phyloP scores from a whole-genome alignment of 23 tunicate genomes.

The Clavelina lepadiformis region DNA sequence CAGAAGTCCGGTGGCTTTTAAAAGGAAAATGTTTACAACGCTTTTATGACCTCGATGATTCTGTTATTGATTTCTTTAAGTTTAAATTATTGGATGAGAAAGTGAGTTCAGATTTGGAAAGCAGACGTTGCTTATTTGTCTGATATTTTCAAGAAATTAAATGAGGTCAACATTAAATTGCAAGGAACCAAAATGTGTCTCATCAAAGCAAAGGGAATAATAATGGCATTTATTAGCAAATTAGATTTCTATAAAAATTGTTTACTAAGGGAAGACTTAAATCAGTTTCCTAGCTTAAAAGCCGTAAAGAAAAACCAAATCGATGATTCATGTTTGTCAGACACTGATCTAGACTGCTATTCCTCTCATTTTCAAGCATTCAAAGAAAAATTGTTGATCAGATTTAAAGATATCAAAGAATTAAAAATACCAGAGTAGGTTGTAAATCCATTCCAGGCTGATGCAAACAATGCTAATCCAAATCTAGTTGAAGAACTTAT shows the following conservation, averaged over 20 bases:
- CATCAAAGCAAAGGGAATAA: slow-evolving; percentile 6
- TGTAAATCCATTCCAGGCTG: slow-evolving; percentile 1
- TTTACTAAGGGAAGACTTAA: slow-evolving; percentile 3
- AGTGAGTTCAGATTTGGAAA: slow-evolving; percentile 23
- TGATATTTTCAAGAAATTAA: slow-evolving; percentile 28
- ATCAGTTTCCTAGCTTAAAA: slow-evolving; percentile 30
- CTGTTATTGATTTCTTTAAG: slow-evolving; percentile 32
- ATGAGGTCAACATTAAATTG: too few species aligned
- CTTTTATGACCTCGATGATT: slow-evolving; percentile 34
- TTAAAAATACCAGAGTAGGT: slow-evolving; percentile 8
- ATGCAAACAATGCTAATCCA: neutral
- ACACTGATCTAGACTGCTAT: too few species aligned
- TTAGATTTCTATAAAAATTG: slow-evolving; percentile 11
- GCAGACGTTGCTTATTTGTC: slow-evolving; percentile 25
- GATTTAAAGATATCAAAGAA: slow-evolving; percentile 9
- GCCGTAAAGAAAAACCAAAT: slow-evolving; percentile 14
- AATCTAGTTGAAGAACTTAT: slow-evolving; percentile 9
- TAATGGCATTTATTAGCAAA: slow-evolving; percentile 20
- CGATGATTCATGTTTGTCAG: slow-evolving; percentile 4
- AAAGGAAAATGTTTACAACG: slow-evolving; percentile 42
- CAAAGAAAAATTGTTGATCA: neutral
- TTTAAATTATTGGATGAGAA: too few species aligned
- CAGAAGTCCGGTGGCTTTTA: slow-evolving; percentile 41
- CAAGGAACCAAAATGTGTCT: slow-evolving; percentile 14
- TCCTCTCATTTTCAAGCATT: slow-evolving; percentile 5